These are phyloP conservation scores for Scaptomyza caliginosa DNA, from an alignment of 2,888 invertebrate genomes.

Conservation along the genomic window DNA sequence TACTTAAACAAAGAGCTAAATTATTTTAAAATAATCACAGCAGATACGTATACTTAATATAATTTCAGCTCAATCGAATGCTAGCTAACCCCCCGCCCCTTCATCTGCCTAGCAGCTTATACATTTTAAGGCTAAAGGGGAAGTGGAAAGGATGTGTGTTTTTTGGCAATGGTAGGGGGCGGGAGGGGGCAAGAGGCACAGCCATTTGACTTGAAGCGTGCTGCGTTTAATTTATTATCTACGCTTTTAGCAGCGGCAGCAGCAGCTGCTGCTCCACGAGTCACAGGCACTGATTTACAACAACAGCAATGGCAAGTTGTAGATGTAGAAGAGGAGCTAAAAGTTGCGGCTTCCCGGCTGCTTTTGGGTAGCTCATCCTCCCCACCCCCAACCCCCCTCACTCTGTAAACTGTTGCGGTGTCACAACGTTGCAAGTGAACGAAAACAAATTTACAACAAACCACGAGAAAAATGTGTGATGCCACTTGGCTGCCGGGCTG, in stretches of 20 bases:
- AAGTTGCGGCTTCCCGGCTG: slow-evolving; percentile 56
- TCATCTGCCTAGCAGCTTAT: slow-evolving; percentile 11
- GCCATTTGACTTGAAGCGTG: slow-evolving; percentile 61
- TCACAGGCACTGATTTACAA: slow-evolving; percentile 68
- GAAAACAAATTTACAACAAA: slow-evolving; percentile 79
- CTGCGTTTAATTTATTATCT: slow-evolving; percentile 78
- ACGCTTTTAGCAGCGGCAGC: slow-evolving; percentile 48
- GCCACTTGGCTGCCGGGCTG: slow-evolving; percentile 61
- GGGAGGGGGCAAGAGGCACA: not conserved
- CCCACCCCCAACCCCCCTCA: not conserved
- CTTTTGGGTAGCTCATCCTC: slow-evolving; percentile 12
- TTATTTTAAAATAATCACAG: too few species aligned
- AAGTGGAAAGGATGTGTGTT: not conserved
- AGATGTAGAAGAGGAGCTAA: slow-evolving; percentile 29
- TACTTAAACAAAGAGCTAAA: not conserved
- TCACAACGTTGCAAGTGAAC: slow-evolving; percentile 75
- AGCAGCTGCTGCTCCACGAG: slow-evolving; percentile 61
- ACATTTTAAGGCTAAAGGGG: slow-evolving; percentile 7
- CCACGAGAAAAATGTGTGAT: slow-evolving; percentile 74
- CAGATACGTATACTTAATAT: too few species aligned
- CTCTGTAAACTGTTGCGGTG: slow-evolving; percentile 61
- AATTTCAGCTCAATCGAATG: too few species aligned
- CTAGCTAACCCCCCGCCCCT: too few species aligned
- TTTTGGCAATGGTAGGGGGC: not conserved
- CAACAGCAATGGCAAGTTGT: not conserved